Base-by-base conservation (phyloP, 2,113 vertebrate species). In the Phodopus roborovskii region DNA sequence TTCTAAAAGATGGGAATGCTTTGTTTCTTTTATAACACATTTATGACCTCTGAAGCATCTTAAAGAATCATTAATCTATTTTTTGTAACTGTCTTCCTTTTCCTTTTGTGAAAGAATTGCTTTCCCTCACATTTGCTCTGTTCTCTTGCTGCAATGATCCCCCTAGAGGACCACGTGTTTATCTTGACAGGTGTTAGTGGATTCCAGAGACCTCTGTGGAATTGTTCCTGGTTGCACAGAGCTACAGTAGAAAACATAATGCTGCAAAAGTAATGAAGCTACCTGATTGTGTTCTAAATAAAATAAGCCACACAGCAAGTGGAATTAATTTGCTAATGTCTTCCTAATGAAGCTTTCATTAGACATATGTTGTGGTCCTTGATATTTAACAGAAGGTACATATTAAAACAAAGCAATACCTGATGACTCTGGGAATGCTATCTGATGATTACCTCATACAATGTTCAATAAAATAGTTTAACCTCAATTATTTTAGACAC, bases 151-250 rank as follows among this genome's bases (percentile, higher is more conserved):
- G 98, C 97, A 97, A 97, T 97, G 96, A 98, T 98, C 98, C 98
- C 98, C 97, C 98, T 19, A 87, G 98, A 98, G 98, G 98, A 96
- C 85, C 89, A 81, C 97, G 97, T 98, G 98, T 98, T 98, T 98
- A 98, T 98, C 98, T 97, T 98, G 98, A 99, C 98, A 99, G 98
- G 98, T 99, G 98, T 98, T 98, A 96, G 94, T 0, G 98, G 98
- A 98, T 98, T 98, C 98, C 96, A 22, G 9, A 95, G 78, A 71
- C 96, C 98, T 98, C 98, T 92, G 70, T 91, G 98, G 98, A 98
- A 98, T 98, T 98, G 98, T 98, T 98, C 92, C 97, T 97, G 94
- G 92, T 97, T 98, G 96, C 90, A 90, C 85, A 96, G 88, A 98
- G 97, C 96, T 98, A 98, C 97, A 98, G 98, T 96, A 98, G 98